Percentiles rank a stretch among this genome's conserved stretches.
These are phyloP conservation scores for Chiloscyllium plagiosum DNA, from an alignment of 2,113 vertebrate genomes.

Conservation along the genomic window DNA sequence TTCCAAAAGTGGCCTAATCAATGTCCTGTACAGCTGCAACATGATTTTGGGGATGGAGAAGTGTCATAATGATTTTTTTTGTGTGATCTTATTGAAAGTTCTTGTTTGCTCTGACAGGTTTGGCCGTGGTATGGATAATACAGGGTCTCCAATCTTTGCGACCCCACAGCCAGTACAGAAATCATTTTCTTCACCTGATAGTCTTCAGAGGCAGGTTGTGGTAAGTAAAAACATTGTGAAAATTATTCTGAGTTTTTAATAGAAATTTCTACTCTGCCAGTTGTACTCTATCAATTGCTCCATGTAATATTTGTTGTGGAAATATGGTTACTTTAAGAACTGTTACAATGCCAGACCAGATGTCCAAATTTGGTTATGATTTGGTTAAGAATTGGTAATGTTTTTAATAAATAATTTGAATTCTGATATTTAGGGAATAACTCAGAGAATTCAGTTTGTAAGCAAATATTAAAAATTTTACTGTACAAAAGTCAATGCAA, in stretches of 20 bases:
- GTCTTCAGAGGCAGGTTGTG: conserved; percentile 72
- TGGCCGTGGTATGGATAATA: conserved; percentile 53
- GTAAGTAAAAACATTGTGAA: conserved; percentile 50
- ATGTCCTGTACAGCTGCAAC: no score
- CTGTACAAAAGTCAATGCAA: no score
- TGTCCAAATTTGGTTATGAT: no score
- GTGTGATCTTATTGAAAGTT: neutral
- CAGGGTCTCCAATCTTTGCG: conserved; percentile 47
- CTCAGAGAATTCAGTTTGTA: no score
- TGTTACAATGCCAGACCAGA: no score
- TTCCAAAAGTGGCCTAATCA: no score
- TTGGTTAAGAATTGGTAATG: no score
- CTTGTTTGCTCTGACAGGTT: conserved; percentile 47
- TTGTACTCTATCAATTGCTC: neutral
- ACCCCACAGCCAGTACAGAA: conserved; percentile 57
- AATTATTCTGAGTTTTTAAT: neutral
- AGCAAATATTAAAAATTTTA: no score
- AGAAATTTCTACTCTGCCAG: neutral
- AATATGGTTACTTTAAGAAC: neutral
- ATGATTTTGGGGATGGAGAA: no score
- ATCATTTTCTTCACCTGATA: conserved; percentile 61
- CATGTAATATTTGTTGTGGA: neutral
- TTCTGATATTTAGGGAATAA: no score
- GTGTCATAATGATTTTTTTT: neutral
- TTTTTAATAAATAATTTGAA: no score